Base-by-base conservation (phyloP, 2,888 invertebrate species). In the Allygus modestus region DNA sequence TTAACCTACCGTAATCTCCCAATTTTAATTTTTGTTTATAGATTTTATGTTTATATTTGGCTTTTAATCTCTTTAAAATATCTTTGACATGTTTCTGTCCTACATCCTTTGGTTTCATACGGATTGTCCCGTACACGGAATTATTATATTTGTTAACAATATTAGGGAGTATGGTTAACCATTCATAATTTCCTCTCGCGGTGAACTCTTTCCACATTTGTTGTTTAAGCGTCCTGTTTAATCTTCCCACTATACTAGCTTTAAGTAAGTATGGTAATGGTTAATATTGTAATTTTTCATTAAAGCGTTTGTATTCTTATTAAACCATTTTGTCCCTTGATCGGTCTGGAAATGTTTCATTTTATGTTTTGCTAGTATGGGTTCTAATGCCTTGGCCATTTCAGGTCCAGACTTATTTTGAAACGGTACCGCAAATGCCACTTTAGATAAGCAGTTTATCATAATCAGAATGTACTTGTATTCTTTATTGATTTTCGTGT, bases 381-480 rank as follows among this genome's bases (percentile, higher is more conserved):
- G 20, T 26, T 33, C 37, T 11, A 84, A 41, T 4, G 81, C 81
- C 28, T 81, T 54, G 0, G 51, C 31, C 0, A 84, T 51, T 9
- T 28, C 23, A 73, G 17, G 17, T 12, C 51, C 81, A 15, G 33
- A 51, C 37, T 85, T 86, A 23, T 54, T 46, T 71, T 84, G 85
- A 26, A 85, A 82, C 0, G 86, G 84, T 28, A 81, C 26, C n/a
- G 81, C 58, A 41, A 51, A 65, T 43, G 84, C 84, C 33, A 69
- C 41, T 77, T 84, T 84, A 20, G 81, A 65, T 26, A 84, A 81
- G 71, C 84, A 84, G 33, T 81, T 69, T 15, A 81, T 81, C 1
- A 58, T 46, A 20, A 61, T 83, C 81, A 85, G 51, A 11, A 84
- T 81, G 54, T 84, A 85, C 37, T 84, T 84, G 43, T 61, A 83